A percentile compares a stretch with the other conserved stretches of the same genome.
Conservation (phyloP, 2,797 vertebrate genomes). For the Halcyon badia region DNA sequence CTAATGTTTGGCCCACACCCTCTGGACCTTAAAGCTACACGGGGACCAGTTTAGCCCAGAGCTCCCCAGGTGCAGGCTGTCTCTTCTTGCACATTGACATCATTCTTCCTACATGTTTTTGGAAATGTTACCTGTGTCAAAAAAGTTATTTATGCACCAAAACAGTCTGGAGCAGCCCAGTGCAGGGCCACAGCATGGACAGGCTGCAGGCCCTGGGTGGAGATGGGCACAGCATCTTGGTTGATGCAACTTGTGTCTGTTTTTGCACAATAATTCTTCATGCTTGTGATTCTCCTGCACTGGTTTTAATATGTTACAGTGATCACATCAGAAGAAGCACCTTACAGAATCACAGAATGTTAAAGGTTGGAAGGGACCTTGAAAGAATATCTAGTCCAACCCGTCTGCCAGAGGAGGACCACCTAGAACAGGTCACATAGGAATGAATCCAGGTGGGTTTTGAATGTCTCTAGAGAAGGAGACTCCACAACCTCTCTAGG, state of each 20-base stretch:
- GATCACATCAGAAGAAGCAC: too few relatives aligned
- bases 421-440: too few relatives aligned
- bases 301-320: background rate
- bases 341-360: too few relatives aligned
- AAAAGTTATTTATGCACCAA: background rate
- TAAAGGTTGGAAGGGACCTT: too few relatives aligned
- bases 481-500: too few relatives aligned
- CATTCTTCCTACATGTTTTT: background rate
- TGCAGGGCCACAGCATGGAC: fast-evolving
- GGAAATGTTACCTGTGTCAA: background rate
- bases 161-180: background rate
- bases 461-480: too few relatives aligned
- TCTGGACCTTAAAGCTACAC: background rate
- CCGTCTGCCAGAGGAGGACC: too few relatives aligned
- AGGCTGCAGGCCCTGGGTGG: fast-evolving
- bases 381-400: too few relatives aligned
- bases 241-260: background rate
- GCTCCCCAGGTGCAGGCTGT: fast-evolving
- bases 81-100: fast-evolving
- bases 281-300: background rate
- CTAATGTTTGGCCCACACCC: background rate
- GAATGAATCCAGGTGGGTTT: too few relatives aligned
- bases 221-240: background rate
- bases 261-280: background rate
- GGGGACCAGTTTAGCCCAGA: background rate